phyloP scores from a whole-genome alignment of 2,888 invertebrate species.

The Aporophyla nigra region DNA sequence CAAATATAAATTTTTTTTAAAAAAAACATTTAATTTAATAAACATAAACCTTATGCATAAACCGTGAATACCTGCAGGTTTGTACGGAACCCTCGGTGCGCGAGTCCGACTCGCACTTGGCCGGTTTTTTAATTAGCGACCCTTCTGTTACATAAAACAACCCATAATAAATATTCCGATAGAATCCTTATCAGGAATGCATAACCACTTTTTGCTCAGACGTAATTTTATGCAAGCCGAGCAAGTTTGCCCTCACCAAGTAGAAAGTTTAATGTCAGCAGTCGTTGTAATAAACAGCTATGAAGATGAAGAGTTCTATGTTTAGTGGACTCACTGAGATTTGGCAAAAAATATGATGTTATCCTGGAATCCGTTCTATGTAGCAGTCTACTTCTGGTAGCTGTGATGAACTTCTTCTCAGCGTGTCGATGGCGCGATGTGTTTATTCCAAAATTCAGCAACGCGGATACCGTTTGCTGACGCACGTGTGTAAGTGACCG shows the following conservation, averaged over 20 bases:
- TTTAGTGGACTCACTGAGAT: not conserved
- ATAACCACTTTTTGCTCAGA: slow-evolving; percentile 19
- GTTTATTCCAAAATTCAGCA: too few species aligned
- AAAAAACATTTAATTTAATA: too few species aligned
- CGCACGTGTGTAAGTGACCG: too few species aligned
- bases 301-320: not conserved
- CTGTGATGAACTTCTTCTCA: not conserved
- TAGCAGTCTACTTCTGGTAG: too few species aligned
- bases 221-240: slow-evolving; percentile 35
- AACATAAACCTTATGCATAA: too few species aligned
- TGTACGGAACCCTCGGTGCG: too few species aligned
- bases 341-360: not conserved
- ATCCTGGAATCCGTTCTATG: not conserved
- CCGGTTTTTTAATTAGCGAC: slow-evolving; percentile 26
- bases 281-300: not conserved
- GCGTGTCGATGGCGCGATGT: too few species aligned
- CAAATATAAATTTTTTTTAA: too few species aligned
- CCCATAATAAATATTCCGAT: slow-evolving; percentile 1
- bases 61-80: too few species aligned
- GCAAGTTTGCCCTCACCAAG: slow-evolving; percentile 15
- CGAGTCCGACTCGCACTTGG: too few species aligned
- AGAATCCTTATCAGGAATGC: slow-evolving; percentile 16
- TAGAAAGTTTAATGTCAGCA: slow-evolving; percentile 8
- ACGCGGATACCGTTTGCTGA: too few species aligned
- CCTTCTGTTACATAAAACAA: slow-evolving; percentile 18